Evolutionary conservation across 2,113 vertebrate genomes (phyloP).

Genomic region (Eurystomus gularis): DNA sequence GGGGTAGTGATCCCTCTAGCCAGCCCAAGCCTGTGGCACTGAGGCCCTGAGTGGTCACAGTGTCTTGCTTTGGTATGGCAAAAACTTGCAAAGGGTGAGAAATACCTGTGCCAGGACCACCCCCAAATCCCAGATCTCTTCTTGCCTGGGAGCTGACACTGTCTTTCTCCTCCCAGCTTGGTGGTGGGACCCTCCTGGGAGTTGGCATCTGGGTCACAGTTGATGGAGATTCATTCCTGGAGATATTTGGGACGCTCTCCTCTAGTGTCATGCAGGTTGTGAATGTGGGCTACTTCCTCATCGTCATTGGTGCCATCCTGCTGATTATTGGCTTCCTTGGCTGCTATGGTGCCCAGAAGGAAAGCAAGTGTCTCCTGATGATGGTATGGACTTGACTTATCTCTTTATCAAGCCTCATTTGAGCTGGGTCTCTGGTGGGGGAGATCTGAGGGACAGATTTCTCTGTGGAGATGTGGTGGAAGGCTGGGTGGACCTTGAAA

Average conservation of each 20-base stretch:
- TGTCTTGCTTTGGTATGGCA: neutral
- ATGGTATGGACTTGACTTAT: conserved; percentile 69
- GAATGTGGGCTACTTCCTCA: conserved; percentile 86
- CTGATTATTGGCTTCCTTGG: conserved; percentile 86
- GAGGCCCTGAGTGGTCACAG: accelerated
- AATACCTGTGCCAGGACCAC: neutral
- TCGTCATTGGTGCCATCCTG: conserved; percentile 79
- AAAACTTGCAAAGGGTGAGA: neutral
- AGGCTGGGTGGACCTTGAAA: neutral
- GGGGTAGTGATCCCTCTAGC: neutral
- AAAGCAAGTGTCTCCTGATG: conserved; percentile 92
- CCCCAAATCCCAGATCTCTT: neutral
- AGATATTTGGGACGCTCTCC: conserved; percentile 74
- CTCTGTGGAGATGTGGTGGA: neutral
- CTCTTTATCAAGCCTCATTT: neutral
- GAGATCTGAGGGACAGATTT: neutral
- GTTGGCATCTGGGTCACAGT: conserved; percentile 87
- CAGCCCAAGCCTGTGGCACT: accelerated
- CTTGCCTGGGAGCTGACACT: neutral
- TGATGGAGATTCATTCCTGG: conserved; percentile 78
- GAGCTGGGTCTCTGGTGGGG: neutral
- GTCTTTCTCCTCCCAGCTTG: conserved; percentile 72
- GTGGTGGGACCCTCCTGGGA: conserved; percentile 79
- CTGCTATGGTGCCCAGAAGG: conserved; percentile 82
- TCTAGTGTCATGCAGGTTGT: conserved; percentile 71